phyloP scores from a whole-genome alignment of 2,888 invertebrate species.

The Synergus umbraculus region DNA sequence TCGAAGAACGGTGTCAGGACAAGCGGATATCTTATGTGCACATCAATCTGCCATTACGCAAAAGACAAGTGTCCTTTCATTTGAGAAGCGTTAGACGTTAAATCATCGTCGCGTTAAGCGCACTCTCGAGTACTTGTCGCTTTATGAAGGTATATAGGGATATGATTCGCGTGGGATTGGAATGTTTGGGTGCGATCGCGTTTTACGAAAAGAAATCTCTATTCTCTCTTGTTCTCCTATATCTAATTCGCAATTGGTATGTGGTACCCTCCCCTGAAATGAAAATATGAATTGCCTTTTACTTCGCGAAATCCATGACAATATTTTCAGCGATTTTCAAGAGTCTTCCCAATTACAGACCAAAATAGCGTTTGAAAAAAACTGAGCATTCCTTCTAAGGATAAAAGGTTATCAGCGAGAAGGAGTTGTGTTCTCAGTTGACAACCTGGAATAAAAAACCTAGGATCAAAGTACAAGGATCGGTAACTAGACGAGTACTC shows the following conservation, averaged over 20 bases:
- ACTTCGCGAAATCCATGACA: too few relatives aligned
- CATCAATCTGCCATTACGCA: conserved; percentile 30
- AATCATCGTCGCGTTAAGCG: conserved; percentile 52
- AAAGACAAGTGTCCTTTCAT: conserved; percentile 38
- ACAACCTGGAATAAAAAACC: neutral
- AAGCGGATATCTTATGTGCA: conserved; percentile 18
- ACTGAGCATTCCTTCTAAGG: too few relatives aligned
- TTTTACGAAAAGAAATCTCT: conserved; percentile 58
- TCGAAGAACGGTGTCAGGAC: conserved; percentile 35
- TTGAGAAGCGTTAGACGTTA: conserved; percentile 46
- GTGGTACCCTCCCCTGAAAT: neutral
- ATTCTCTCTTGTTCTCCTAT: neutral
- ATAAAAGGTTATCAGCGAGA: conserved; percentile 12
- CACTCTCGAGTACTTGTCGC: conserved; percentile 53
- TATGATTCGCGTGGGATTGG: conserved; percentile 68
- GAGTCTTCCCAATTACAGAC: too few relatives aligned
- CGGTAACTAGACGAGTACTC: conserved; percentile 46
- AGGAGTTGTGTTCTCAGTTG: conserved; percentile 35
- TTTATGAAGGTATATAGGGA: conserved; percentile 59
- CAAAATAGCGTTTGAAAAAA: too few relatives aligned
- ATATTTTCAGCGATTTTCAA: too few relatives aligned
- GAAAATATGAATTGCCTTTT: neutral
- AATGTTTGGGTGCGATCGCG: conserved; percentile 68
- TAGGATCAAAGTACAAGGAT: conserved; percentile 33
- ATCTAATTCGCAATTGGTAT: neutral